Evolutionary conservation across 2,888 invertebrate genomes (phyloP).

Genomic region (Pherbina coryleti): DNA sequence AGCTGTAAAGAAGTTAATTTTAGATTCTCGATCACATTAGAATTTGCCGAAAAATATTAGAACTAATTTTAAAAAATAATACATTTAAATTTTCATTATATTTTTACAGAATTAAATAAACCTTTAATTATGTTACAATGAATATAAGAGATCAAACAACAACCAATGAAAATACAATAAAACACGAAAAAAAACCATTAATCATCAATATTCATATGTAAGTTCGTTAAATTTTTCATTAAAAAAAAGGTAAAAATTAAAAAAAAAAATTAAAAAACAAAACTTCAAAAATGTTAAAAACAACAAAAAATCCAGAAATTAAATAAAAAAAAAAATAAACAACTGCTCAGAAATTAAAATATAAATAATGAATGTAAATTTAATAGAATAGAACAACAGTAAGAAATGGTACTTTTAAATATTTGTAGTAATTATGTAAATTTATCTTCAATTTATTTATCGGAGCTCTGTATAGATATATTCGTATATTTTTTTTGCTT

Average conservation of each 20-base stretch:
- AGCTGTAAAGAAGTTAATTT: too few relatives aligned
- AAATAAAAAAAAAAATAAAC: constrained; percentile 24
- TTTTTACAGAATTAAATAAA: constrained; percentile 52
- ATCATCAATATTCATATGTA: constrained; percentile 30
- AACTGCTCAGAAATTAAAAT: constrained; percentile 20
- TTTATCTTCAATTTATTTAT: constrained; percentile 35
- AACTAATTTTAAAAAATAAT: neutral
- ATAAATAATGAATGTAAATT: constrained; percentile 6
- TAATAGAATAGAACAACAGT: neutral
- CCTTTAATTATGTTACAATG: constrained; percentile 45
- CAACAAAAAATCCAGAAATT: constrained; percentile 29
- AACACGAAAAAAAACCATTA: constrained; percentile 33
- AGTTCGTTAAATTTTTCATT: constrained; percentile 31
- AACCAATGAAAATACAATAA: constrained; percentile 38
- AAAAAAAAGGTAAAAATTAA: constrained; percentile 24
- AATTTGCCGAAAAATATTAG: neutral
- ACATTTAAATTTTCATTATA: constrained; percentile 38
- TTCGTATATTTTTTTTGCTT: constrained; percentile 11
- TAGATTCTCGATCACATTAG: constrained; percentile 1
- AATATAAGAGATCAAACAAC: constrained; percentile 43
- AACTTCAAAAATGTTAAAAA: constrained; percentile 29
- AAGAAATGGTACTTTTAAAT: neutral
- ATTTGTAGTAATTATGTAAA: constrained; percentile 26
- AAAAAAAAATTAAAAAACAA: constrained; percentile 29
- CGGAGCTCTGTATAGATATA: neutral